Evolutionary conservation across 2,888 invertebrate genomes (phyloP).

Genomic region (Gymnosoma rotundatum): DNA sequence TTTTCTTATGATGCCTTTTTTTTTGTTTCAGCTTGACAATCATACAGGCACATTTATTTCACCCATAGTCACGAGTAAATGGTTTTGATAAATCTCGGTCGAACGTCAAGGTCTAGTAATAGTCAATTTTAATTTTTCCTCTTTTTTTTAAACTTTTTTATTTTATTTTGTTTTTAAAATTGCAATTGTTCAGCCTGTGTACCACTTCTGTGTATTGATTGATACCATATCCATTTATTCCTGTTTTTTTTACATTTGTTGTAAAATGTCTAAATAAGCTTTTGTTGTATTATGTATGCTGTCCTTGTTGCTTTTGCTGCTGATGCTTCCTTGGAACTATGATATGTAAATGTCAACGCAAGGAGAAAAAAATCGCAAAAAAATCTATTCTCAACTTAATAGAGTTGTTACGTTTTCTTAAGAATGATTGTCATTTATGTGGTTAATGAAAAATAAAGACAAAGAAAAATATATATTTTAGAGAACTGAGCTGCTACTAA

Average conservation of each 20-base stretch:
- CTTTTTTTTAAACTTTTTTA: not conserved
- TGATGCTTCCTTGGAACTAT: conserved; percentile 67
- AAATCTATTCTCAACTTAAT: conserved; percentile 53
- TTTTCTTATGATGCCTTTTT: conserved; percentile 3
- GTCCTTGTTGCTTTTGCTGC: not conserved
- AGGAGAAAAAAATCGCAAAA: conserved; percentile 10
- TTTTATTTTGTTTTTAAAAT: conserved; percentile 1
- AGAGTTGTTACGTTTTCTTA: conserved; percentile 69
- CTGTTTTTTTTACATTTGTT: conserved; percentile 1
- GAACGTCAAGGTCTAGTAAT: conserved; percentile 70
- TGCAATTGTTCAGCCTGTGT: conserved; percentile 19
- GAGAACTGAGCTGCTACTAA: too few species aligned
- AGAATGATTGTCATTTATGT: conserved; percentile 69
- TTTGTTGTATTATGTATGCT: conserved; percentile 10
- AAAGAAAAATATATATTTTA: not conserved
- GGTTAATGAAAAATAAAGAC: conserved; percentile 46
- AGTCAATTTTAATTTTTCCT: conserved; percentile 58
- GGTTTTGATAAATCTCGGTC: conserved; percentile 67
- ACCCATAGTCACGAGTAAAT: conserved; percentile 66
- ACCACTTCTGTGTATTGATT: conserved; percentile 26
- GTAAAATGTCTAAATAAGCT: conserved; percentile 41
- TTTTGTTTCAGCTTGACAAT: conserved; percentile 23
- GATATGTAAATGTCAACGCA: conserved; percentile 70
- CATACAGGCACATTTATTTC: conserved; percentile 57
- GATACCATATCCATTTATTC: conserved; percentile 33